A percentile compares a stretch with the other conserved stretches of the same genome.
phyloP scores from a whole-genome alignment of 2,797 vertebrate species.

The Strix occidentalis region DNA sequence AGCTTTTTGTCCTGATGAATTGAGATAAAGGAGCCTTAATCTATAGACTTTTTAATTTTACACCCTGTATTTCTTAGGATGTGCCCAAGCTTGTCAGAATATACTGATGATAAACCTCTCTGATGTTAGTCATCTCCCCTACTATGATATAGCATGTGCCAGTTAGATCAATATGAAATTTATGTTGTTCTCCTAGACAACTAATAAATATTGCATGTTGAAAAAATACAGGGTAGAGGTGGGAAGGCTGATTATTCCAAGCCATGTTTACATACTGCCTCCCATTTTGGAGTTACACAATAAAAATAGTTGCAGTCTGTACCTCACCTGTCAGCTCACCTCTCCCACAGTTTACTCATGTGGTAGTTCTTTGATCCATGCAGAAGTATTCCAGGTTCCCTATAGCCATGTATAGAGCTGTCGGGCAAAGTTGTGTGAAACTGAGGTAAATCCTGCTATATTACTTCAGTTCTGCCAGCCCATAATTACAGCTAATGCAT shows the following conservation, averaged over 20 bases:
- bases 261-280: not conserved
- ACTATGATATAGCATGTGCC: not conserved
- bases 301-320: not conserved
- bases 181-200: not conserved
- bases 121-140: not conserved
- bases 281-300: not conserved
- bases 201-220: not conserved
- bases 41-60: not conserved
- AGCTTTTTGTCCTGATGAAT: not conserved
- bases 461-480: not conserved
- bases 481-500: not conserved
- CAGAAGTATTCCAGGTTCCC: not conserved
- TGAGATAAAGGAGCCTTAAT: not conserved
- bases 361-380: not conserved
- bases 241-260: not conserved
- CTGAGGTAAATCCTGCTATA: not conserved
- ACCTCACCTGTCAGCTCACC: not conserved
- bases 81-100: slow-evolving; percentile 8
- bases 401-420: not conserved
- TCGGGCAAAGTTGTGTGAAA: not conserved
- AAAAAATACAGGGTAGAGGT: not conserved
- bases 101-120: not conserved
- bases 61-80: not conserved
- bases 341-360: not conserved
- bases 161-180: not conserved